Conservation (phyloP, 53 echinoderm and acorn worm species). For the Holothuria leucospilota region DNA sequence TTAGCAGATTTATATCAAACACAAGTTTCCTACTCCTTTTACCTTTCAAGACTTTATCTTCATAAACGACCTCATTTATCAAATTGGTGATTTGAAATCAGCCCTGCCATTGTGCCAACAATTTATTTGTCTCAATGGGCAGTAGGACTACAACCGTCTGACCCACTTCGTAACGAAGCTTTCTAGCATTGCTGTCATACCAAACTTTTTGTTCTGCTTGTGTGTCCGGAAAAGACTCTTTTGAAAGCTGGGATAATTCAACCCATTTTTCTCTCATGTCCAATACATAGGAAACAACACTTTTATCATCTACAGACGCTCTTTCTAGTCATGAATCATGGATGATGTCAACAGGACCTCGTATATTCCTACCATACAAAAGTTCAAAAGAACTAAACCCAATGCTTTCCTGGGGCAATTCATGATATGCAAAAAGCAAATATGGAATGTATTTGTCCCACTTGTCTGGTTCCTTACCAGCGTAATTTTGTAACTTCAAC, state of each 20-base stretch:
- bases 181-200: not conserved
- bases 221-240: not conserved
- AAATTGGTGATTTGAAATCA: not conserved
- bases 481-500: conserved; percentile 11
- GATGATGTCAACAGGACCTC: not conserved
- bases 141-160: conserved; percentile 18
- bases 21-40: conserved; percentile 40
- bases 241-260: not conserved
- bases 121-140: conserved; percentile 26
- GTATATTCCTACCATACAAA: conserved; percentile 7
- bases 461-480: not conserved
- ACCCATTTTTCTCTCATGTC: not conserved
- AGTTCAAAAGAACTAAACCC: conserved; percentile 33
- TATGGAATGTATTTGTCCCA: conserved; percentile 47
- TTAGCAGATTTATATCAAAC: conserved; percentile 56
- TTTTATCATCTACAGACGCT: not conserved
- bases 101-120: conserved; percentile 25
- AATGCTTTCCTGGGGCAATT: conserved; percentile 32
- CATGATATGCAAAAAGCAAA: conserved; percentile 20
- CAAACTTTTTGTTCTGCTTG: conserved; percentile 5
- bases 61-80: conserved; percentile 30
- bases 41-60: not conserved
- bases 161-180: not conserved
- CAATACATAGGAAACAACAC: conserved; percentile 22
- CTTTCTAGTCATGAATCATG: conserved; percentile 1